Evolutionary conservation across 2,888 invertebrate species (phyloP).

Genomic region (Calameuta pallipes): DNA sequence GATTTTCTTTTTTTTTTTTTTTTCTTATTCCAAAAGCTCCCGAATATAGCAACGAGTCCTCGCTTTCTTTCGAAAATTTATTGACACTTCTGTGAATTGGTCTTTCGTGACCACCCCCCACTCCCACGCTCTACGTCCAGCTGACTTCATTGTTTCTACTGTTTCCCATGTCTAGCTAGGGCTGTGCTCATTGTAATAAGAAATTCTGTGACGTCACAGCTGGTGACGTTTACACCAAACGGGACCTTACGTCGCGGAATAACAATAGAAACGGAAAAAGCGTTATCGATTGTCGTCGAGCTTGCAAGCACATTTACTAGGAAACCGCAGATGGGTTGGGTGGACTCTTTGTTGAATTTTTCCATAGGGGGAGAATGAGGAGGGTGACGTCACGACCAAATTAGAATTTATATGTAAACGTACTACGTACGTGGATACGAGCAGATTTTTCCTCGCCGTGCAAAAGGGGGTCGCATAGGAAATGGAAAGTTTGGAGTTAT

Average conservation of each 20-base stretch:
- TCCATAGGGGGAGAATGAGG: not conserved
- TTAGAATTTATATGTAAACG: not conserved
- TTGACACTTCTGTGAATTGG: not conserved
- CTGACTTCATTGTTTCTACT: not conserved
- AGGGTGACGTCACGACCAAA: not conserved
- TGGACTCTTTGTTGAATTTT: not conserved
- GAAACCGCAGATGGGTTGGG: not conserved
- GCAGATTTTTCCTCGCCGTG: not conserved
- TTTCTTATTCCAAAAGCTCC: not conserved
- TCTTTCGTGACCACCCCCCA: not conserved
- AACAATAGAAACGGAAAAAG: not conserved
- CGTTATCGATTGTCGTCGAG: not conserved
- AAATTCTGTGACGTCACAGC: not conserved
- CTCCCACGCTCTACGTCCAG: too few species aligned
- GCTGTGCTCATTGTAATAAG: not conserved
- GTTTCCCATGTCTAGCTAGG: not conserved
- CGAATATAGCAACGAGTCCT: not conserved
- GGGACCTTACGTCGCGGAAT: not conserved
- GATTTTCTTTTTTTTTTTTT: not conserved
- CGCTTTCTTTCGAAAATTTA: not conserved
- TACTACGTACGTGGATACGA: not conserved
- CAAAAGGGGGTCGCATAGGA: not conserved
- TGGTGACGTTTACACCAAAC: not conserved
- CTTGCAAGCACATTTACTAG: not conserved
- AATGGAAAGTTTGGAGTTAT: not conserved